Percentiles rank a stretch among this genome's conserved stretches.
Conservation (phyloP, 2,797 vertebrate species). For the Pogoniulus pusillus region DNA sequence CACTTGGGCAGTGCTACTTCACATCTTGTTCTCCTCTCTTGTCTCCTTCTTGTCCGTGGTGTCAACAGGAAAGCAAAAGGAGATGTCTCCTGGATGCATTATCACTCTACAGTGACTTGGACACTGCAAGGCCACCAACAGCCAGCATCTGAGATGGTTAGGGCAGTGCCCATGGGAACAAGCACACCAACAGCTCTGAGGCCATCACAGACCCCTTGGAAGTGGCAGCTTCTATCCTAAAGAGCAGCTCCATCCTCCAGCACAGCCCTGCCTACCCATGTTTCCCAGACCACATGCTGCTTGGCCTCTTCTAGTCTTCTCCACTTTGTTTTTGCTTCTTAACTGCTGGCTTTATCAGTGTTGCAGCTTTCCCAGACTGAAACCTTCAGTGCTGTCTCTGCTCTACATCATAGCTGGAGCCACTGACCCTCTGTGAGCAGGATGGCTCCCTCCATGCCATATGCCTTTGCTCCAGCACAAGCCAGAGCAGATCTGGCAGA, state of each 20-base stretch:
- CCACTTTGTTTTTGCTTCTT: neutral
- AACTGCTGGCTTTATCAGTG: neutral
- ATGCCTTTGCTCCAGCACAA: neutral
- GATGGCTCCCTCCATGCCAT: neutral
- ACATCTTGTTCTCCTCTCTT: neutral
- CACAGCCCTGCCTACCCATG: neutral
- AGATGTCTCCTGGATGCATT: neutral
- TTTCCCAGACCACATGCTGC: neutral
- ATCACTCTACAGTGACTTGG: neutral
- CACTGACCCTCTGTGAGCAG: neutral
- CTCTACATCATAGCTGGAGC: neutral
- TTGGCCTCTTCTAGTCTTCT: neutral
- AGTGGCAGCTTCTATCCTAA: neutral
- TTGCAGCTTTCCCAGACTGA: neutral
- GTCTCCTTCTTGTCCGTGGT: neutral
- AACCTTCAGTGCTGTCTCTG: neutral
- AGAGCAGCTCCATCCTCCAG: neutral
- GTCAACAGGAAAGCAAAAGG: neutral
- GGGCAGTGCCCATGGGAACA: fast-evolving
- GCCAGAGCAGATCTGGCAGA: neutral
- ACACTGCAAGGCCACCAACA: neutral
- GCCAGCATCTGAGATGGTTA: fast-evolving
- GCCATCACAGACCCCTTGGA: neutral
- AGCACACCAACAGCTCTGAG: fast-evolving
- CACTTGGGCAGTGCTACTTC: neutral